Percentiles rank a stretch among this genome's conserved stretches.
Evolutionary conservation across 2,113 vertebrate genomes (phyloP).

Genomic region (Uria lomvia): DNA sequence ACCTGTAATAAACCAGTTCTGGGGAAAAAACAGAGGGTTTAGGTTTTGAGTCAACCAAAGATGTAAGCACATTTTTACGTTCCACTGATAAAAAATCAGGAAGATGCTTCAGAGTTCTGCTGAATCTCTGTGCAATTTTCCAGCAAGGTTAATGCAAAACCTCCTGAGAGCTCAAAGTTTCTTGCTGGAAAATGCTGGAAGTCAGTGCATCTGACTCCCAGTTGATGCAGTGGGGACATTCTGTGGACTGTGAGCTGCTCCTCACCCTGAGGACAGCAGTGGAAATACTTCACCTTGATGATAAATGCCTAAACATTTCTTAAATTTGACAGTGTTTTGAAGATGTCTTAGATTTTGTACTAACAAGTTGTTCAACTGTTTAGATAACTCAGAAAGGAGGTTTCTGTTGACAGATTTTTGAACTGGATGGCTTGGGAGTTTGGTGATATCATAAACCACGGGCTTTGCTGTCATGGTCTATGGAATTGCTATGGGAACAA

Average conservation of each 20-base stretch:
- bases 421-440: neutral
- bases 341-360: neutral
- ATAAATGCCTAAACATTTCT: neutral
- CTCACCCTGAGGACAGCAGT: neutral
- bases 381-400: neutral
- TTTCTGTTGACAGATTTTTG: neutral
- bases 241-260: neutral
- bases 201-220: neutral
- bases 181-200: neutral
- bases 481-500: neutral
- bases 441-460: neutral
- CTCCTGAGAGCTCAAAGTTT: neutral
- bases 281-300: neutral
- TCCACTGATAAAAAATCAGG: neutral
- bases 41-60: neutral
- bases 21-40: neutral
- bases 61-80: neutral
- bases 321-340: conserved; percentile 15
- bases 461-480: neutral
- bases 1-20: neutral
- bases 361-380: conserved; percentile 3
- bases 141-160: neutral
- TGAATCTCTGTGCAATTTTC: neutral
- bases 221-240: neutral
- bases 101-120: neutral